phyloP scores from a whole-genome alignment of 2,113 vertebrate genomes.

The Myiozetetes cayanensis region DNA sequence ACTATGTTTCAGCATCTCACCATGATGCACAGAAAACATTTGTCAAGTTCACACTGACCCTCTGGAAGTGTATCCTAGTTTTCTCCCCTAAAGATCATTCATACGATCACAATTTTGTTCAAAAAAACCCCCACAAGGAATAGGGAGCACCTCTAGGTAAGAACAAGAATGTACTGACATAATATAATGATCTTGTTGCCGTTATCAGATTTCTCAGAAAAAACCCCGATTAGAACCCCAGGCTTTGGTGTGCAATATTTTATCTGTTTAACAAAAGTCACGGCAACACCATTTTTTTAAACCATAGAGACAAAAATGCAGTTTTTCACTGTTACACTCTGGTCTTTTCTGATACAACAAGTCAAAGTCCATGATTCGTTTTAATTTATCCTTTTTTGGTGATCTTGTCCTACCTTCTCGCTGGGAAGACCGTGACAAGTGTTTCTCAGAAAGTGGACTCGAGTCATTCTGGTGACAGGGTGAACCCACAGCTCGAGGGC shows the following conservation, averaged over 20 bases:
- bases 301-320: fast-evolving
- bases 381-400: not conserved
- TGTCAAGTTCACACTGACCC: fast-evolving
- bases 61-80: not conserved
- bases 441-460: conserved; percentile 77
- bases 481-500: conserved; percentile 79
- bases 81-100: not conserved
- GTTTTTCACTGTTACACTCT: not conserved
- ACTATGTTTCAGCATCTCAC: not conserved
- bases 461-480: conserved; percentile 86
- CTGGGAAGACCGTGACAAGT: conserved; percentile 79
- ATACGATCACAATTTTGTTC: not conserved
- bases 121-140: not conserved
- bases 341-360: not conserved
- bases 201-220: not conserved
- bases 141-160: not conserved
- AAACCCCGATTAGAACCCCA: not conserved
- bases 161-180: fast-evolving
- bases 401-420: conserved; percentile 85
- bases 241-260: not conserved
- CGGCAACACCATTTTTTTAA: not conserved
- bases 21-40: not conserved
- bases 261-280: not conserved
- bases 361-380: not conserved
- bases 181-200: not conserved